Evolutionary conservation across 2,113 vertebrate species (phyloP).

Genomic region (Nansenia antarctica): DNA sequence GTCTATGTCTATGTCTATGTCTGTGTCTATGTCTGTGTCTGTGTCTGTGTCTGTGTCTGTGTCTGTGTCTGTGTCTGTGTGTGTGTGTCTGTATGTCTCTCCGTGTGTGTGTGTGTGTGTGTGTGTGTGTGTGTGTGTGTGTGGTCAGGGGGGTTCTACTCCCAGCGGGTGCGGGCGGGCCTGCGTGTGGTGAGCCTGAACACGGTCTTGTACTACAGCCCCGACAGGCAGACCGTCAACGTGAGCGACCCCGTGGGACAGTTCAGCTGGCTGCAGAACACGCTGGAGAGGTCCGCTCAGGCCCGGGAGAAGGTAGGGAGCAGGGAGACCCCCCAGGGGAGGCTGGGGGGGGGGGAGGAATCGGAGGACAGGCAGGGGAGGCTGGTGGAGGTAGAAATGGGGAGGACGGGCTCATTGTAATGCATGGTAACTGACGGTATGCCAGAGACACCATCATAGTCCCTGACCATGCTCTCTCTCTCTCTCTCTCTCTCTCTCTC

Average conservation of each 20-base stretch:
- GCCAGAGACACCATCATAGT: no score
- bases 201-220: constrained; percentile 93
- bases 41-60: neutral
- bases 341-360: neutral
- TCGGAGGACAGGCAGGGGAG: neutral
- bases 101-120: no score
- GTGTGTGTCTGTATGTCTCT: neutral
- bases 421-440: neutral
- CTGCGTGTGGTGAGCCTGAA: constrained; percentile 91
- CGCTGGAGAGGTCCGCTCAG: constrained; percentile 71
- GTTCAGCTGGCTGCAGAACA: constrained; percentile 79
- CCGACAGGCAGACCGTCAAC: constrained; percentile 80
- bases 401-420: neutral
- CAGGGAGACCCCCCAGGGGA: neutral
- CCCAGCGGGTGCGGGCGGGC: constrained; percentile 78
- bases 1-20: no score
- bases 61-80: neutral
- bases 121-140: no score
- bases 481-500: no score
- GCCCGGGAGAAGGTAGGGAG: constrained; percentile 79
- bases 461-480: no score
- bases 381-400: neutral
- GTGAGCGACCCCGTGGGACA: constrained; percentile 86
- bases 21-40: no score
- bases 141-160: constrained; percentile 90